These are phyloP conservation scores for Orthosia gothica DNA, from an alignment of 2,888 invertebrate species.

Conservation along the genomic window DNA sequence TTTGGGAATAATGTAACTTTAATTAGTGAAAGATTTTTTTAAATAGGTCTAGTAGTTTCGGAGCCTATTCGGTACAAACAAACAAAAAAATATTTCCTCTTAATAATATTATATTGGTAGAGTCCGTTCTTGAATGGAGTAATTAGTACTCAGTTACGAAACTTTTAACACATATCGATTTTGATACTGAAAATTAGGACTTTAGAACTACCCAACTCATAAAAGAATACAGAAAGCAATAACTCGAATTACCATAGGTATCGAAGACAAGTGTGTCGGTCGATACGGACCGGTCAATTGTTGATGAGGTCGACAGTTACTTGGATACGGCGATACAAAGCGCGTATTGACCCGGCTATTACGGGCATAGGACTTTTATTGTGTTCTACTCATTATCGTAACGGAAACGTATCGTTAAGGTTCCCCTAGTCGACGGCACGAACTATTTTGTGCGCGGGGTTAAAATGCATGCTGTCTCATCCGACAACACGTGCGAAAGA, in stretches of 20 bases:
- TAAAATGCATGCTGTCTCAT: no score
- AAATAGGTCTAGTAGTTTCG: no score
- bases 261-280: slow-evolving; percentile 70
- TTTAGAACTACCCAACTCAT: neutral
- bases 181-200: neutral
- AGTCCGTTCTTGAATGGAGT: no score
- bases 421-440: no score
- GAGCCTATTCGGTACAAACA: no score
- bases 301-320: slow-evolving; percentile 88
- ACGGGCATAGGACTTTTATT: slow-evolving; percentile 53
- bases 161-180: neutral
- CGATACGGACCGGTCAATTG: slow-evolving; percentile 86
- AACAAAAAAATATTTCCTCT: no score
- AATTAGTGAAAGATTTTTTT: no score
- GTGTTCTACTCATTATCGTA: neutral
- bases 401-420: slow-evolving; percentile 30
- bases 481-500: no score
- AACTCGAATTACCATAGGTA: slow-evolving; percentile 72
- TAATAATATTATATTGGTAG: no score
- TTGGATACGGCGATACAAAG: slow-evolving; percentile 86
- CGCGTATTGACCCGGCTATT: slow-evolving; percentile 79
- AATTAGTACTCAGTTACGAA: no score
- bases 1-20: no score
- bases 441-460: no score
- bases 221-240: slow-evolving; percentile 33